Evolutionary conservation across 2,888 invertebrate genomes (phyloP).

Genomic region (Exocentrus adspersus): DNA sequence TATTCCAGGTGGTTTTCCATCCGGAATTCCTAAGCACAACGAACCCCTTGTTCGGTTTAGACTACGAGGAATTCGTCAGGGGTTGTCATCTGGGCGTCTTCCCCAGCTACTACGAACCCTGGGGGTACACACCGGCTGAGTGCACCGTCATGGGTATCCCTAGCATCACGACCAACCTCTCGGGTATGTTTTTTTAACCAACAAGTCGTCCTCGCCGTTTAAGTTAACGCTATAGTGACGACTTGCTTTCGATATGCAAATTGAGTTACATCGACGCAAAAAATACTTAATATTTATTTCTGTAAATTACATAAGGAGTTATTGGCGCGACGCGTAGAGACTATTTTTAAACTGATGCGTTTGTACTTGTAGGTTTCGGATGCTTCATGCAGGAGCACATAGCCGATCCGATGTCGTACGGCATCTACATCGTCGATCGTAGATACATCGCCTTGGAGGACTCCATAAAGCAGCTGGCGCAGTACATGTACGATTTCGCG

Average conservation of each 20-base stretch:
- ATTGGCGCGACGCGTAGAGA: not conserved
- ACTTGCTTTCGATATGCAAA: too few species aligned
- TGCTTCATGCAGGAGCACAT: slow-evolving; percentile 99
- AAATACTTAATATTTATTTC: not conserved
- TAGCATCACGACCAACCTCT: slow-evolving; percentile 96
- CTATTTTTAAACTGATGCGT: not conserved
- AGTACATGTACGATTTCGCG: slow-evolving; percentile 93
- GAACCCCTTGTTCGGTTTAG: slow-evolving; percentile 96
- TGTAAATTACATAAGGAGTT: not conserved
- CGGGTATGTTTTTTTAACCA: slow-evolving; percentile 68
- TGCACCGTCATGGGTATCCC: slow-evolving; percentile 99
- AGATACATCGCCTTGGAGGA: slow-evolving; percentile 90
- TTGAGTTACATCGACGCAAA: too few species aligned
- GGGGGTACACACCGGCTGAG: slow-evolving; percentile 99
- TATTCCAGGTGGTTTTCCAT: slow-evolving; percentile 93
- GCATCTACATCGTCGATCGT: slow-evolving; percentile 97
- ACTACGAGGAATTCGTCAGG: slow-evolving; percentile 99
- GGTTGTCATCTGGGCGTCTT: slow-evolving; percentile 99
- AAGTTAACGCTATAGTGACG: too few species aligned
- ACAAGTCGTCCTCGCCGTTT: not conserved
- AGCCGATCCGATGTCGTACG: slow-evolving; percentile 97
- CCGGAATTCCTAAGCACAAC: slow-evolving; percentile 98
- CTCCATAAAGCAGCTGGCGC: slow-evolving; percentile 89
- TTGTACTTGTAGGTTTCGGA: slow-evolving; percentile 88
- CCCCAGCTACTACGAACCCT: slow-evolving; percentile 99